Evolutionary conservation across 2,113 vertebrate genomes (phyloP), one percentile per base, ranked within the genome.

Genomic region (Lagopus muta): DNA sequence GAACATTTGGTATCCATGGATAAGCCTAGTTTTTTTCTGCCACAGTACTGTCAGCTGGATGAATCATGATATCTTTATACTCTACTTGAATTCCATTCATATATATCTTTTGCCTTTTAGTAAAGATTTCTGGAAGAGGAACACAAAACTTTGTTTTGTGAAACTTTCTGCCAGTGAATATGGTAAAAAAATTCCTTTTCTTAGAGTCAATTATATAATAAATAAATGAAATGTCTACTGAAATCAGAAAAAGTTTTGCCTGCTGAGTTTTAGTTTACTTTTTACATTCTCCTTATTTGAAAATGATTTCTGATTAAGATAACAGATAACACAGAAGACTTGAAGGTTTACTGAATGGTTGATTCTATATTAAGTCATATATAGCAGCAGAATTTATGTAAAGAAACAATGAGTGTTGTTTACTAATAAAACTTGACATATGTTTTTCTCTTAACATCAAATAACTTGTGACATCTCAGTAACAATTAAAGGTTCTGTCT

Each of bases 1-100:
- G 24, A 92, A 69, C 28, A 18, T 70, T 92, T 74, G 12, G 76
- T 94, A 96, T 96, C 93, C 88, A 88, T 94, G 81, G 91, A 84
- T 81, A 90, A 94, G 24, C 55, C 42, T 22, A 38, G 48, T 78
- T 89, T 72, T 69, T 38, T 81, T 45, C 42, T 71, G 9, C 19
- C 8, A 6, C 73, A 74, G 28, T n/a, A 38, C 61, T 86, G 62
- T 69, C 82, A 93, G 67, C 0, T 0, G 0, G 52, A 1, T 0
- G 34, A 90, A 58, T 67, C 27, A 8, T 34, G 13, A 84, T 69
- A n/a, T 67, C 42, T 90, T 91, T 78, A 30, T 69, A 67, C 13
- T 48, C 42, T 45, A n/a, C 22, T 82, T 25, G 12, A 70, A 52
- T n/a, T 62, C 15, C 42, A 70, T 70, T 90, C 76, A 30, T 36